Base-by-base conservation (phyloP, 1,140 invertebrate genomes). In the Pantala flavescens region DNA sequence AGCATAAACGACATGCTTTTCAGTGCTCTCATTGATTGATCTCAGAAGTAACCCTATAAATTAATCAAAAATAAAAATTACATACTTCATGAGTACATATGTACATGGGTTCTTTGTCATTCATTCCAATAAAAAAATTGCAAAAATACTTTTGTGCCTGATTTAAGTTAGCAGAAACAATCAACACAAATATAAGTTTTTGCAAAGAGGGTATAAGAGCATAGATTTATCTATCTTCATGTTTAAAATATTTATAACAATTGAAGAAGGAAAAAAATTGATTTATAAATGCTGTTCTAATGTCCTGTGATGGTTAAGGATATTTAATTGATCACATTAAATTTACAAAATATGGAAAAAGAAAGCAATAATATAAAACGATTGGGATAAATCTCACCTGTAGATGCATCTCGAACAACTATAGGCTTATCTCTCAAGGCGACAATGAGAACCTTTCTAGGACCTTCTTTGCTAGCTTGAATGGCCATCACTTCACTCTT, bases 391-490 rank as follows among this genome's bases (percentile, higher is more conserved):
- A 21, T 63, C 3, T 76, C 55, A 77, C 89, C 89, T 0, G 83
- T 88, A 36, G 83, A 82, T 0, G 90, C 89, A 79, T 90, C 89
- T 74, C 88, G 86, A 74, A 91, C 85, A 0, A 86, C 87, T 3
- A 91, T 87, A 72, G 86, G 84, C 76, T 89, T 87, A 42, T 86
- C 87, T 71, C 89, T 85, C 7, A 88, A 87, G 0, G 88, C 88
- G 0, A 90, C 85, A 11, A 91, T 84, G 0, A 91, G 81, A 23
- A 91, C 88, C 80, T 86, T 88, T 23, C 89, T 82, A 0, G 86
- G 83, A 1, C 89, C 88, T 79, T 90, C 89, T 74, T 87, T 88
- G 73, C 89, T 86, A 0, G 90, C 88, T 76, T 88, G 86, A 16
- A 91, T 79, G 0, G 88, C 88, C 63, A 90, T 81, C 12, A 91